Conservation (phyloP, 92 coral and sea anemone species). For the Isaurus tuberculatus region DNA sequence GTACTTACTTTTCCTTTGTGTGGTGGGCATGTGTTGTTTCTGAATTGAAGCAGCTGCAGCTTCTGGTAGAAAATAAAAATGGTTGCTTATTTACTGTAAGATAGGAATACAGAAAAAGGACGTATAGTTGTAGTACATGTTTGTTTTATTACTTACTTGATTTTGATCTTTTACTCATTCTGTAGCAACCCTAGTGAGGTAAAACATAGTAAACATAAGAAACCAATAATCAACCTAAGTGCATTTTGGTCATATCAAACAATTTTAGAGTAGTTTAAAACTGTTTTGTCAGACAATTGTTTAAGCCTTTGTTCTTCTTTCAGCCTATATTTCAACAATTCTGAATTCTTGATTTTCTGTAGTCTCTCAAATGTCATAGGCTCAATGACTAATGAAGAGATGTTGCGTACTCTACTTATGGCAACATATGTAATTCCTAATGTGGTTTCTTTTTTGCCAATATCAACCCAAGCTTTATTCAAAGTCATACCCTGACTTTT, state of each 20-base stretch:
- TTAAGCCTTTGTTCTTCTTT: constrained; percentile 62
- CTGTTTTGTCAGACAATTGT: constrained; percentile 50
- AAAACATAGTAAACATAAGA: constrained; percentile 29
- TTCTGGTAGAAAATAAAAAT: constrained; percentile 53
- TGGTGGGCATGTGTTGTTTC: constrained; percentile 48
- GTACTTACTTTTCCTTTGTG: constrained; percentile 49
- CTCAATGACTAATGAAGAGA: constrained; percentile 57
- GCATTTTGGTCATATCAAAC: constrained; percentile 42
- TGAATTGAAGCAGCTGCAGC: constrained; percentile 53
- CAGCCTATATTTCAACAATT: constrained; percentile 58
- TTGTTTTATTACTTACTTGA: constrained; percentile 56
- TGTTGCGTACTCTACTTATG: constrained; percentile 15
- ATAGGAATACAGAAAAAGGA: constrained; percentile 54
- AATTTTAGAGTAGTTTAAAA: constrained; percentile 54
- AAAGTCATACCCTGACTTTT: constrained; percentile 70
- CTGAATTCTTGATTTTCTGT: constrained; percentile 56
- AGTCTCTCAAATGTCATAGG: constrained; percentile 64
- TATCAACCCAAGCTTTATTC: constrained; percentile 53
- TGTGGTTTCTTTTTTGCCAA: constrained; percentile 52
- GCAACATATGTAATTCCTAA: constrained; percentile 51
- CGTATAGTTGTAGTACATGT: constrained; percentile 44
- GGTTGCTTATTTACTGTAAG: constrained; percentile 51
- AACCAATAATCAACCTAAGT: constrained; percentile 38
- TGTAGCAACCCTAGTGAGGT: constrained; percentile 56
- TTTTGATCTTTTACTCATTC: constrained; percentile 47